Evolutionary conservation across 2,888 invertebrate genomes (phyloP).

Genomic region (Drosophila macrospina): DNA sequence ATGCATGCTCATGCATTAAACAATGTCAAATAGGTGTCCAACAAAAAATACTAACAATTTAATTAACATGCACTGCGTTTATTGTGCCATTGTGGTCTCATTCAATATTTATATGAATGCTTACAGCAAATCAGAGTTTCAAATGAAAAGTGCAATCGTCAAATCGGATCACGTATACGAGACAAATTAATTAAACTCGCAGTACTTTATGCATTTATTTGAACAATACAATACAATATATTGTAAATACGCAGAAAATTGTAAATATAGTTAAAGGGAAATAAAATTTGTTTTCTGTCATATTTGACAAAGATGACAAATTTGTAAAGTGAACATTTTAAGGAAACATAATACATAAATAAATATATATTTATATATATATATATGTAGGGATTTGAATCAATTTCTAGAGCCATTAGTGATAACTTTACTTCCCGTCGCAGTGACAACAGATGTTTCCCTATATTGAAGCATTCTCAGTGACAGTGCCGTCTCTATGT

Average conservation of each 20-base stretch:
- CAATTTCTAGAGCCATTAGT: conserved; percentile 30
- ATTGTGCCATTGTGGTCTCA: conserved; percentile 13
- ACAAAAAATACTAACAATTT: conserved; percentile 24
- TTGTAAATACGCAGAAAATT: not conserved
- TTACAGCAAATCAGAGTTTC: conserved; percentile 15
- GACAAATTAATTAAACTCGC: conserved; percentile 34
- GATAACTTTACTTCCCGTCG: conserved; percentile 16
- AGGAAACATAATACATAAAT: too few relatives aligned
- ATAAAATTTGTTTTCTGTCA: too few relatives aligned
- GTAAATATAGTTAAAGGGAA: too few relatives aligned
- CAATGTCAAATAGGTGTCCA: conserved; percentile 2
- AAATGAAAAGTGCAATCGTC: conserved; percentile 3
- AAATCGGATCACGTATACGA: conserved; percentile 31
- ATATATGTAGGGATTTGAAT: too few relatives aligned
- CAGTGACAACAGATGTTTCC: conserved; percentile 29
- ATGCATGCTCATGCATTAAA: conserved; percentile 1
- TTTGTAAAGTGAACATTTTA: too few relatives aligned
- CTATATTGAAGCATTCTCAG: conserved; percentile 7
- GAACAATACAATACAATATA: not conserved
- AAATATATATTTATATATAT: too few relatives aligned
- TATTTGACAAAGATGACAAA: too few relatives aligned
- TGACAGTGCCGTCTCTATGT: conserved; percentile 12
- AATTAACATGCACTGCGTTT: conserved; percentile 37
- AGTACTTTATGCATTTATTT: not conserved
- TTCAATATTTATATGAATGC: conserved; percentile 31